Evolutionary conservation across 1,140 invertebrate species (phyloP).

Genomic region (Gonatopus flavifemur): DNA sequence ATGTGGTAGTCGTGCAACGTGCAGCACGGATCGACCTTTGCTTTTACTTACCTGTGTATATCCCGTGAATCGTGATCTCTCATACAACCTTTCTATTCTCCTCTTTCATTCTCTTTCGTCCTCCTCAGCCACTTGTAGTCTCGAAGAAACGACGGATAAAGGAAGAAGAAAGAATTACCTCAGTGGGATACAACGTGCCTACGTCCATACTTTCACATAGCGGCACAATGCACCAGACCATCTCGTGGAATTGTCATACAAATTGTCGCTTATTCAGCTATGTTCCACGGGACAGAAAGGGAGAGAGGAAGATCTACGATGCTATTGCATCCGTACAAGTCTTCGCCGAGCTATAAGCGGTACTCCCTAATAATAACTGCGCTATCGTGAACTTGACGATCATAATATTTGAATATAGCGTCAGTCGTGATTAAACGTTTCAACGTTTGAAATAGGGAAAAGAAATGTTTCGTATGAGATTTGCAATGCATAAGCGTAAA

Average conservation of each 20-base stretch:
- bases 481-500: too few species aligned
- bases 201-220: slow-evolving; percentile 35
- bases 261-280: slow-evolving; percentile 43
- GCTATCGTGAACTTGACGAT: too few species aligned
- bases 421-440: too few species aligned
- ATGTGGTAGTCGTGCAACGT: slow-evolving; percentile 15
- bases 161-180: neutral
- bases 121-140: slow-evolving; percentile 10
- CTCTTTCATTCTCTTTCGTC: neutral
- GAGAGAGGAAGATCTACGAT: too few species aligned
- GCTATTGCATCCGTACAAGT: too few species aligned
- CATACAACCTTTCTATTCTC: slow-evolving; percentile 10
- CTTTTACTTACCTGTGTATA: slow-evolving; percentile 18
- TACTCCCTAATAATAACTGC: too few species aligned
- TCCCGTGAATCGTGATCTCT: slow-evolving; percentile 34
- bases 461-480: too few species aligned
- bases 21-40: slow-evolving; percentile 39
- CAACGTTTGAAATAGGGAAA: too few species aligned
- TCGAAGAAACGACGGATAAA: slow-evolving; percentile 10
- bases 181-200: slow-evolving; percentile 25
- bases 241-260: slow-evolving; percentile 43
- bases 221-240: slow-evolving; percentile 35
- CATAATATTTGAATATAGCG: too few species aligned
- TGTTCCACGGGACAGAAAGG: too few species aligned
- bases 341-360: too few species aligned